Evolutionary conservation across 1,140 invertebrate species (phyloP).

Genomic region (Diorhabda carinulata): DNA sequence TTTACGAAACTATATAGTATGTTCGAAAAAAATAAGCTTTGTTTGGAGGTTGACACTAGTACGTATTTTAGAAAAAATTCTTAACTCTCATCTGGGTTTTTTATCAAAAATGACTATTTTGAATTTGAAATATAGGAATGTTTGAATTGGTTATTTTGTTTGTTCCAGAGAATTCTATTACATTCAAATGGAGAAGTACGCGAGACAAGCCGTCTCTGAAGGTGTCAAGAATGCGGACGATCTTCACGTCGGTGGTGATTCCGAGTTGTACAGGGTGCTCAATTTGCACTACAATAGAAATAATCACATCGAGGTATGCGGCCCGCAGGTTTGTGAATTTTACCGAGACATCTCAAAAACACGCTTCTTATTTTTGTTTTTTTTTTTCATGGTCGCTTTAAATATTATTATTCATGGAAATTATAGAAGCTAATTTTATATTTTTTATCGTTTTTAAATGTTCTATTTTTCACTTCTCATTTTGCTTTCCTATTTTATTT

Average conservation of each 20-base stretch:
- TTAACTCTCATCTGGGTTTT: too few relatives aligned
- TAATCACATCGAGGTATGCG: slow-evolving; percentile 98
- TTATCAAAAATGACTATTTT: too few relatives aligned
- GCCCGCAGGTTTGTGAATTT: slow-evolving; percentile 56
- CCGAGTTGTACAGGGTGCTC: slow-evolving; percentile 94
- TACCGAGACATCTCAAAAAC: slow-evolving; percentile 37
- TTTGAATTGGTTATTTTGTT: slow-evolving; percentile 22
- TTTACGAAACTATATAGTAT: too few relatives aligned
- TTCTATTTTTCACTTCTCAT: too few relatives aligned
- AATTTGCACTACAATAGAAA: slow-evolving; percentile 99
- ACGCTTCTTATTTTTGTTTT: slow-evolving; percentile 20
- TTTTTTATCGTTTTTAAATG: too few relatives aligned
- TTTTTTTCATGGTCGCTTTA: neutral
- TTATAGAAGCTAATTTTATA: too few relatives aligned
- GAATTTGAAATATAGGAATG: too few relatives aligned
- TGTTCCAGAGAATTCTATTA: slow-evolving; percentile 98
- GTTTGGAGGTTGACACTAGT: too few relatives aligned
- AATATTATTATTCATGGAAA: too few relatives aligned
- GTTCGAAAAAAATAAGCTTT: too few relatives aligned
- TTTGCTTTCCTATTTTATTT: too few relatives aligned
- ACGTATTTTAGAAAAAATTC: too few relatives aligned
- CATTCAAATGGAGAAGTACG: slow-evolving; percentile 99
- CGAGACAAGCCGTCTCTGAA: slow-evolving; percentile 94
- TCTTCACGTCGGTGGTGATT: slow-evolving; percentile 88
- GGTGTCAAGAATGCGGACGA: slow-evolving; percentile 91